These are phyloP conservation scores for Entelurus aequoreus DNA, from an alignment of 2,113 vertebrate species.

Conservation along the genomic window DNA sequence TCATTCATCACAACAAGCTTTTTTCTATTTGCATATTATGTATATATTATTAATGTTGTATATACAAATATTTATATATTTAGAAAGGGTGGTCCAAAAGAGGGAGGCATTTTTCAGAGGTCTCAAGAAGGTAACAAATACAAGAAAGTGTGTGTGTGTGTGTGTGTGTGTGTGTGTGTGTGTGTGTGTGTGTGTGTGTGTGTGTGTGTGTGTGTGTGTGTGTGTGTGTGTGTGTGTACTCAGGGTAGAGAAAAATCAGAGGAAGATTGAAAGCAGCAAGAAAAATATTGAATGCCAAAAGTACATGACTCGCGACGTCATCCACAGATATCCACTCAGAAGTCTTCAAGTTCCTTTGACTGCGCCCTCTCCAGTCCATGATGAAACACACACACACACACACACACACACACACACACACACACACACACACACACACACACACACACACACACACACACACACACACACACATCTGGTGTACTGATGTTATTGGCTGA, in stretches of 20 bases:
- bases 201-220: constrained; percentile 5
- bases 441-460: constrained; percentile 2
- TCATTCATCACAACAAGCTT: too few relatives aligned
- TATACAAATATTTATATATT: too few relatives aligned
- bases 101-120: too few relatives aligned
- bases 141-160: not conserved
- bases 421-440: constrained; percentile 6
- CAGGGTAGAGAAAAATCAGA: not conserved
- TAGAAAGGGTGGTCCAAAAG: too few relatives aligned
- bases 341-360: constrained; percentile 4
- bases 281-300: constrained; percentile 1
- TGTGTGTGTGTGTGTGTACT: constrained; percentile 1
- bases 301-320: constrained; percentile 12
- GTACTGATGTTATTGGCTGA: constrained; percentile 17
- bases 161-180: not conserved
- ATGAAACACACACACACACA: not conserved
- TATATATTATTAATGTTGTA: too few relatives aligned
- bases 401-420: not conserved
- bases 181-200: not conserved
- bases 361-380: constrained; percentile 3
- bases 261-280: not conserved
- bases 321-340: constrained; percentile 17
- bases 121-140: too few relatives aligned
- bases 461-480: constrained; percentile 22
- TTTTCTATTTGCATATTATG: too few relatives aligned